Evolutionary conservation across 2,113 vertebrate species (phyloP), one percentile per base, ranked within the genome.

Genomic region (Hydropotes inermis): DNA sequence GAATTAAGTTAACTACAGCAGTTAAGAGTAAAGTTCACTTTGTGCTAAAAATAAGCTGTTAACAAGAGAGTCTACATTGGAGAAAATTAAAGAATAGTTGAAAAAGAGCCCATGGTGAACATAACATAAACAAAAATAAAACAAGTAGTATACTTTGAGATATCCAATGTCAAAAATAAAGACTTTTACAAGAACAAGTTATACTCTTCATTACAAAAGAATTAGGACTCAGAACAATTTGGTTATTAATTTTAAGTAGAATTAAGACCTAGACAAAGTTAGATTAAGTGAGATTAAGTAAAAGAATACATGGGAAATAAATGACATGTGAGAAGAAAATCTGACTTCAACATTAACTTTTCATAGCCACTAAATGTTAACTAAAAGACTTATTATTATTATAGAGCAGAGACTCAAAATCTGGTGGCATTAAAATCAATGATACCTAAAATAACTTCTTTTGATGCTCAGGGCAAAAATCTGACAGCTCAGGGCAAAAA

Each of bases 1-100:
- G 19, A 76, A 78, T 43, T 47, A 64, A 57, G 43, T 45, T 86
- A 86, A 57, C 30, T 30, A 70, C 6, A n/a, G 79, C 33, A 88
- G 39, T 28, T 52, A 83, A 39, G 19, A 78, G 11, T 87, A 52
- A 96, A 96, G 36, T 87, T 97, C 47, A 78, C 16, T 92, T 47
- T 79, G 47, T 9, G 4, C 54, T 45, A 93, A 70, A 94, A 86
- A 57, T 30, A 67, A 89, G 15, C 61, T 25, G 60, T 2, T 76
- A 8, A 86, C 28, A 70, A 96, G 74, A 91, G 14, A 61, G 90
- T 61, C 93, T 57, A 91, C 50, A 88, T 17, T 30, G n/a, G n/a
- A 93, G 33, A 93, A 97, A 93, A 70, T 28, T 76, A 82, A 87
- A 67, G n/a, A 92, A 60, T 2, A 89, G n/a, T 92, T 54, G 47